Evolutionary conservation across 1,140 invertebrate genomes (phyloP).

Genomic region (Lucilia cuprina): DNA sequence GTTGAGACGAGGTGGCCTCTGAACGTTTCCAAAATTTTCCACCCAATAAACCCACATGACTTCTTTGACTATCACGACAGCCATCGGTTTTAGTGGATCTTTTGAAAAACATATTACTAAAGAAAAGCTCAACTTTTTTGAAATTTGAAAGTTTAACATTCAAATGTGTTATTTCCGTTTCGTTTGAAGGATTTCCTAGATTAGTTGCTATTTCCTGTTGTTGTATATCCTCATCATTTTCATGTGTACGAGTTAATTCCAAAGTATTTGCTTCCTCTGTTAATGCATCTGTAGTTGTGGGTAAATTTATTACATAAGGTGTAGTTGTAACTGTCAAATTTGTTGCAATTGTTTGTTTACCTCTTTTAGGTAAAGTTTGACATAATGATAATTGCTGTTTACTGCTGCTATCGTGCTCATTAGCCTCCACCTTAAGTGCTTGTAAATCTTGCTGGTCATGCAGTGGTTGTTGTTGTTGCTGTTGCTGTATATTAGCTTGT

Average conservation of each 20-base stretch:
- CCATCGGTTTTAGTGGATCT: constrained; percentile 40
- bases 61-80: constrained; percentile 54
- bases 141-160: neutral
- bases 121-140: constrained; percentile 43
- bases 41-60: constrained; percentile 52
- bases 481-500: constrained; percentile 17
- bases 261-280: neutral
- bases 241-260: neutral
- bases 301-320: neutral
- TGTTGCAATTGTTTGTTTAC: neutral
- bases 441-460: neutral
- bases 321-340: neutral
- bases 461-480: constrained; percentile 6
- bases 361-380: constrained; percentile 1
- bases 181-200: neutral
- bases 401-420: neutral
- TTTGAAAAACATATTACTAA: constrained; percentile 45
- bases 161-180: neutral
- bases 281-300: neutral
- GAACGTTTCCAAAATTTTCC: constrained; percentile 40
- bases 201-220: neutral
- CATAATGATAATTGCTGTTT: neutral
- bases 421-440: neutral
- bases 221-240: neutral
- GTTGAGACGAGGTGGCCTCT: constrained; percentile 37